Evolutionary conservation across 2,113 vertebrate species (phyloP), one percentile per base, ranked within the genome.

Genomic region (Leptodactylus fuscus): DNA sequence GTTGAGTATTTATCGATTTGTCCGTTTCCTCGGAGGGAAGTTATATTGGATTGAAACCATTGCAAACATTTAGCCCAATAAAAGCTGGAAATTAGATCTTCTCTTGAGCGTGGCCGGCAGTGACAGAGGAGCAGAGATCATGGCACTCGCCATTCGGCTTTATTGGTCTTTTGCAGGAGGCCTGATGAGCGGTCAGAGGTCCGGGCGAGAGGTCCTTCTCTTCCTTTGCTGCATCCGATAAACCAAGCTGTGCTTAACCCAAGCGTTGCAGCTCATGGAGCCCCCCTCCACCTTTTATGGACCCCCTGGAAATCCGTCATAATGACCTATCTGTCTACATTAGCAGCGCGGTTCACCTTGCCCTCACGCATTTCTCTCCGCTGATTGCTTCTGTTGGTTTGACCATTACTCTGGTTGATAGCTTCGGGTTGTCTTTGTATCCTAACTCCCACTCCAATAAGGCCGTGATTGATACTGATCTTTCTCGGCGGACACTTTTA

Each of bases 401-500:
- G 85, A 84, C 91, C 92, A 92, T 94, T 92, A 93, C 89, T 94
- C 92, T 92, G 88, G 88, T 89, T 92, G 93, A 93, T 94, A 90
- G 93, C 90, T 91, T 91, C 89, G 89, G 90, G 93, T 95, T 95
- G 95, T 94, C 92, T 91, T 89, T 92, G 91, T 88, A 89, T 90
- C 91, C 92, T 87, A 91, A 93, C 92, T 94, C 88, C 87, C 90
- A 91, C 90, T 92, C 91, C 94, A 94, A 93, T 94, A 95, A 94
- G 92, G 91, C 91, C 87, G 89, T 94, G 94, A 95, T 94, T 94
- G 93, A 95, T 95, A 94, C 92, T 94, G 92, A 95, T 95, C 90
- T 93, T 91, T 91, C 92, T 91, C 90, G 0, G 81, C 91, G 92
- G 93, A 92, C 89, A 90, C 91, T 83, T 94, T 95, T 94, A 93